phyloP scores from a whole-genome alignment of 1,140 invertebrate genomes.

The Magallana angulata region DNA sequence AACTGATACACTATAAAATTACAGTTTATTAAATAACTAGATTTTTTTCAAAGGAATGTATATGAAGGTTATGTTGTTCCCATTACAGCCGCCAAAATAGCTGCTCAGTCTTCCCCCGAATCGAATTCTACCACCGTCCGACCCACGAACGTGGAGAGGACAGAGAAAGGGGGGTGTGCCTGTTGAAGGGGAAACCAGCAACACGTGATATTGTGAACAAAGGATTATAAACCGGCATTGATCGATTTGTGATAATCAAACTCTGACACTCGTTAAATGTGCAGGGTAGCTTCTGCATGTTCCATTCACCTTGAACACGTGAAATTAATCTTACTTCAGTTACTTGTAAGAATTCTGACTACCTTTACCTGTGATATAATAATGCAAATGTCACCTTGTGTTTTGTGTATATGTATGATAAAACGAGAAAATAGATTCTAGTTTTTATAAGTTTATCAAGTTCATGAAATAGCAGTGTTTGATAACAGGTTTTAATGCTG shows the following conservation, averaged over 20 bases:
- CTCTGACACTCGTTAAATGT: neutral
- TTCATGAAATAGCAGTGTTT: neutral
- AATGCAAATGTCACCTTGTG: neutral
- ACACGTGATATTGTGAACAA: neutral
- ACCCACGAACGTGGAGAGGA: neutral
- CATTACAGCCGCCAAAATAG: slow-evolving; percentile 3
- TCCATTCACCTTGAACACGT: too few species aligned
- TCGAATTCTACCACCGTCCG: slow-evolving; percentile 13
- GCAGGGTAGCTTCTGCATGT: too few species aligned
- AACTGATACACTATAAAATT: too few species aligned
- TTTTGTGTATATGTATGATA: neutral
- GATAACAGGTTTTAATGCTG: neutral
- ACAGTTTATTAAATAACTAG: too few species aligned
- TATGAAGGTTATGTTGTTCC: too few species aligned
- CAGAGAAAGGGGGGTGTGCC: neutral
- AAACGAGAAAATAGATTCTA: neutral
- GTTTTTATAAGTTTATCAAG: neutral
- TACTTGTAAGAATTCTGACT: too few species aligned
- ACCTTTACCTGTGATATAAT: slow-evolving; percentile 1
- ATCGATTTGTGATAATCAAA: slow-evolving; percentile 17
- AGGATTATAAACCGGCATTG: slow-evolving; percentile 1
- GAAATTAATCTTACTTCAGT: too few species aligned
- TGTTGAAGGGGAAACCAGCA: neutral
- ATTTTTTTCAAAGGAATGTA: too few species aligned
- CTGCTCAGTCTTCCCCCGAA: neutral